Base-by-base conservation (phyloP, 2,888 invertebrate species). In the Heliconius cydno region DNA sequence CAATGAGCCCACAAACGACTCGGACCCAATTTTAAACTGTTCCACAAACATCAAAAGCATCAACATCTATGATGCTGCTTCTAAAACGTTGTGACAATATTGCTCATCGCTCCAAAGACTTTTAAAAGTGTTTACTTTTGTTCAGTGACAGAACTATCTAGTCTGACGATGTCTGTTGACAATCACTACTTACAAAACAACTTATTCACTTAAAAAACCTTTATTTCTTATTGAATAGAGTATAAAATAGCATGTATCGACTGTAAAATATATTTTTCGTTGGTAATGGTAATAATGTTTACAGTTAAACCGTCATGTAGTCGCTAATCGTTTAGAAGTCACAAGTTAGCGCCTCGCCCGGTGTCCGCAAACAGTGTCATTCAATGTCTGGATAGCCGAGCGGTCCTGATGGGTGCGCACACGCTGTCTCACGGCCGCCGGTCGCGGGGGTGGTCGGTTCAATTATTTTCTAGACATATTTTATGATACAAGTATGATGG, bases 301-400 rank as follows among this genome's bases (percentile, higher is more conserved):
- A 94, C 94, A 92, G 94, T 94, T 94, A 93, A 89, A 88, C 92
- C 93, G 94, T 92, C 94, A 91, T 92, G 89, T 87, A 83, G 90
- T 87, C 87, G 93, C 94, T 94, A 94, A 94, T 91, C 92, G 88
- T 74, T 85, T 80, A 85, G 85, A 91, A 89, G 92, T 94, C 93
- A 91, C 94, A 89, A 88, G 93, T 95, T 95, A 95, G 93, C 95
- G 92, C 94, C 94, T 95, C 90, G 90, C 94, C 92, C 91, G 94
- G 94, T 93, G 94, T 94, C 91, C 93, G 88, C 90, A 93, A 93
- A 95, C 92, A 94, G 77, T 84, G 87, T 88, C 90, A 92, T 93
- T 92, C 92, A 93, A 93, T 92, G 90, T 85, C 85, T 92, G 91
- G 91, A 87, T 87, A 84, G 85, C 84, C 85, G 84, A 86, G 87